Conservation (phyloP, 2,113 vertebrate species). For the Pipa parva region DNA sequence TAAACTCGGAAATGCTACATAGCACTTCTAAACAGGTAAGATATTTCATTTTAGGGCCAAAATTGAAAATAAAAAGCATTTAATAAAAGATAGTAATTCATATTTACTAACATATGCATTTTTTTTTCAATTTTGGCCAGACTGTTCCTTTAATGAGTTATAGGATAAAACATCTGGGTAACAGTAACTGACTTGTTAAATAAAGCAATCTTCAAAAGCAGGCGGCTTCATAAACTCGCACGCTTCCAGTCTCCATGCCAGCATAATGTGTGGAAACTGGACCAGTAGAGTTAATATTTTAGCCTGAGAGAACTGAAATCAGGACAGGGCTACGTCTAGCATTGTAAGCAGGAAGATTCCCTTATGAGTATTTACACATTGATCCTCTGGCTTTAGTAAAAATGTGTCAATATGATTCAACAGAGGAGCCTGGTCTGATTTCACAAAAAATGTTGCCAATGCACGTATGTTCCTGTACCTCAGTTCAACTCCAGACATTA, state of each 20-base stretch:
- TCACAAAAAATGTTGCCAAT: constrained; percentile 13
- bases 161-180: rapidly evolving
- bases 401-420: constrained; percentile 19
- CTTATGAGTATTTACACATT: not conserved
- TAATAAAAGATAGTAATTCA: too few relatives aligned
- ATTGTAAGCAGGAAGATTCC: too few relatives aligned
- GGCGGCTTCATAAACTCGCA: not conserved
- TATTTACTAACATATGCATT: too few relatives aligned
- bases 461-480: constrained; percentile 27
- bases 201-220: constrained; percentile 3
- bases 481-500: constrained; percentile 13
- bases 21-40: too few relatives aligned
- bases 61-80: too few relatives aligned
- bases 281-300: not conserved
- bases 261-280: constrained; percentile 13
- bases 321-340: not conserved
- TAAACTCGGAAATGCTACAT: too few relatives aligned
- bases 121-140: too few relatives aligned
- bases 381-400: constrained; percentile 7
- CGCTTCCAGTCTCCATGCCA: not conserved
- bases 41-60: not conserved
- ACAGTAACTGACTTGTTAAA: not conserved
- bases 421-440: constrained; percentile 17
- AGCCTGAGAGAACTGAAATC: constrained; percentile 5
- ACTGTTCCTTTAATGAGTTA: constrained; percentile 26